Percentiles rank a stretch among this genome's conserved stretches.
phyloP scores from a whole-genome alignment of 2,797 vertebrate genomes.

The Remorina albescens region DNA sequence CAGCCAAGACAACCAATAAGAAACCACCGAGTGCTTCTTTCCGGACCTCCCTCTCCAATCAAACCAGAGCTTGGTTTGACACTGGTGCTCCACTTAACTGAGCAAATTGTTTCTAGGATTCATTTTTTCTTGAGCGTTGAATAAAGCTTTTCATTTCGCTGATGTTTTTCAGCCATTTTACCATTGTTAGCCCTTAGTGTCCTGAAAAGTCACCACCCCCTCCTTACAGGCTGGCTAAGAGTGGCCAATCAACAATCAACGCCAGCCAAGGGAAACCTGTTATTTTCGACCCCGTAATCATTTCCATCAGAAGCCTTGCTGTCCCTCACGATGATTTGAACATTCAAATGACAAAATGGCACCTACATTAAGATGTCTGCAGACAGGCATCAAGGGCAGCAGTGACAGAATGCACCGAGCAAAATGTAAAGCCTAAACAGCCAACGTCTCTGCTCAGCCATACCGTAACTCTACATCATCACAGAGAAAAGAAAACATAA shows the following conservation, averaged over 20 bases:
- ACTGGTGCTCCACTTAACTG: conserved; percentile 50
- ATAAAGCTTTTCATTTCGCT: conserved; percentile 55
- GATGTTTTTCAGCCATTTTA: conserved; percentile 60
- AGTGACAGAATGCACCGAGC: conserved; percentile 34
- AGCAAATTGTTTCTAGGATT: conserved; percentile 57
- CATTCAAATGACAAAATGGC: conserved; percentile 76
- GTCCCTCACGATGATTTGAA: conserved; percentile 74
- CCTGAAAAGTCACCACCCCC: conserved; percentile 68
- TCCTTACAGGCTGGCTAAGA: conserved; percentile 70
- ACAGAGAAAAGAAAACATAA: not conserved
- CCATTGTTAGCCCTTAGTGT: conserved; percentile 54
- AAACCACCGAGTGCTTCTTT: conserved; percentile 16
- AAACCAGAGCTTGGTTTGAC: conserved; percentile 24
- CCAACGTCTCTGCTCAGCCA: conserved; percentile 17
- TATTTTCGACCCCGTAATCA: conserved; percentile 87
- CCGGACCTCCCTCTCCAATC: conserved; percentile 44
- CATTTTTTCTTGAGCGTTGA: conserved; percentile 43
- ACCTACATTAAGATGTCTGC: conserved; percentile 50
- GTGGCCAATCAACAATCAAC: conserved; percentile 88
- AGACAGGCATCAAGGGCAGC: conserved; percentile 59
- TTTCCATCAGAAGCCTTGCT: conserved; percentile 82
- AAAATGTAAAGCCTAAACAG: conserved; percentile 26
- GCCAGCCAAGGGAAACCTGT: conserved; percentile 79
- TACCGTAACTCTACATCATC: not conserved
- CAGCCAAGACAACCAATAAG: conserved; percentile 48